Conservation (phyloP, 2,797 vertebrate genomes). For the Cirrhinus molitorella region DNA sequence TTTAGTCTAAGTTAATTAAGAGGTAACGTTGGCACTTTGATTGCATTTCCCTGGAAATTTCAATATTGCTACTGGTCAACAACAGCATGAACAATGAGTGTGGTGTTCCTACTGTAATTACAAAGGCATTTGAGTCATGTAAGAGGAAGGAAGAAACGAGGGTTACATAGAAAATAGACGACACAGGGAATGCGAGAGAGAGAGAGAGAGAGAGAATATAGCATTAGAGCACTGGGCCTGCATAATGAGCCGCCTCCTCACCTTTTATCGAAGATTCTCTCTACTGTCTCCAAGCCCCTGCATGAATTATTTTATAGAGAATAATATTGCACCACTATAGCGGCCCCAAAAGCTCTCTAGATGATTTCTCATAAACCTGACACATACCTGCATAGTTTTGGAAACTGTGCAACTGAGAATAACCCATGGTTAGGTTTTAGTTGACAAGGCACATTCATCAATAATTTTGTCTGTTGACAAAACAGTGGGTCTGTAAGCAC, state of each 20-base stretch:
- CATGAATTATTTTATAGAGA: slow-evolving; percentile 56
- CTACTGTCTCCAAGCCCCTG: slow-evolving; percentile 48
- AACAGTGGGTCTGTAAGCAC: not conserved
- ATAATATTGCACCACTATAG: slow-evolving; percentile 31
- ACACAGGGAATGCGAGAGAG: not conserved
- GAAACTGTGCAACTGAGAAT: slow-evolving; percentile 15
- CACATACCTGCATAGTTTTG: slow-evolving; percentile 19
- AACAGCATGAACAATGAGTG: slow-evolving; percentile 36
- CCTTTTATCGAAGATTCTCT: slow-evolving; percentile 57
- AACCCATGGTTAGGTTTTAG: slow-evolving; percentile 37
- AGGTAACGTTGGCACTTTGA: slow-evolving; percentile 39
- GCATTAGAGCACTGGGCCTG: slow-evolving; percentile 42
- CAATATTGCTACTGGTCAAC: slow-evolving; percentile 40
- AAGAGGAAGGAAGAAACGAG: slow-evolving; percentile 28
- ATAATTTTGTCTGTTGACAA: slow-evolving; percentile 36
- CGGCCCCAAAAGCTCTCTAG: slow-evolving; percentile 27
- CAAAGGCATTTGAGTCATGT: slow-evolving; percentile 49
- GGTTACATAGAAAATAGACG: slow-evolving; percentile 21
- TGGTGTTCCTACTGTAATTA: slow-evolving; percentile 46
- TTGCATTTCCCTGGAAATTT: slow-evolving; percentile 39
- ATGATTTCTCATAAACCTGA: slow-evolving; percentile 36
- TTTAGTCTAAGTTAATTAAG: slow-evolving; percentile 52
- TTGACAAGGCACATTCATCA: slow-evolving; percentile 41
- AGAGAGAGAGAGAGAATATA: slow-evolving; percentile 38
- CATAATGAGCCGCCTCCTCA: slow-evolving; percentile 57